Percentiles rank a stretch among this genome's conserved stretches.
Evolutionary conservation across 2,797 vertebrate species (phyloP).

Genomic region (Epinephelus awoara): DNA sequence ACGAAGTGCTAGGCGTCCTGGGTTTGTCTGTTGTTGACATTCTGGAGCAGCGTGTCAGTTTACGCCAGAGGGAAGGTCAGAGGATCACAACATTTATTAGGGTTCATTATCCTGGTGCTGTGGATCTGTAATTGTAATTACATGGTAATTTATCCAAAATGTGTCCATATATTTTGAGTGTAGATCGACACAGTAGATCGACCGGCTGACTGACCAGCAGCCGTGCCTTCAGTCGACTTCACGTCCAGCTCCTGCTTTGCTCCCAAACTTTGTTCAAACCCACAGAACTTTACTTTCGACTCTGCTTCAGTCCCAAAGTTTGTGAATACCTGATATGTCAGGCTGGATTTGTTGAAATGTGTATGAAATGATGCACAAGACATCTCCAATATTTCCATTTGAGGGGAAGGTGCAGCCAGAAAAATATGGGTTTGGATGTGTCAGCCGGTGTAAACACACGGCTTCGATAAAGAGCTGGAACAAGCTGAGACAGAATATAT

Average conservation of each 20-base stretch:
- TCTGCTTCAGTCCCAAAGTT: background rate
- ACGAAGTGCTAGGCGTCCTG: too few species aligned
- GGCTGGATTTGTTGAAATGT: constrained; percentile 7
- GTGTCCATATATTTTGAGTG: background rate
- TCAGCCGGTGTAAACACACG: background rate
- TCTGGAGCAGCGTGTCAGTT: too few species aligned
- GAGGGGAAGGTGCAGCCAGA: background rate
- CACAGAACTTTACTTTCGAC: background rate
- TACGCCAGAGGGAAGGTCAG: background rate
- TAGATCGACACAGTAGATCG: background rate
- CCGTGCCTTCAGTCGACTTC: too few species aligned
- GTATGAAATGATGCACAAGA: constrained; percentile 3
- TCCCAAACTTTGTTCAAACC: background rate
- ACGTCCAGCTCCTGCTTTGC: background rate
- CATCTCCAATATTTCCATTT: background rate
- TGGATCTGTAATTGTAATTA: too few species aligned
- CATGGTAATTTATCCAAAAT: background rate
- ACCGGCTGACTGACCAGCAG: background rate
- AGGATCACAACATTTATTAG: background rate
- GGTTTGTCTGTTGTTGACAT: too few species aligned
- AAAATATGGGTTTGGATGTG: constrained; percentile 21
- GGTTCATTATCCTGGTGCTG: background rate
- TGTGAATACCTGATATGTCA: background rate
- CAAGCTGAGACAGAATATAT: background rate
- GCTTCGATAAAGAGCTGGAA: constrained; percentile 1